phyloP scores from a whole-genome alignment of 1,140 invertebrate species.

The Conus ventricosus region DNA sequence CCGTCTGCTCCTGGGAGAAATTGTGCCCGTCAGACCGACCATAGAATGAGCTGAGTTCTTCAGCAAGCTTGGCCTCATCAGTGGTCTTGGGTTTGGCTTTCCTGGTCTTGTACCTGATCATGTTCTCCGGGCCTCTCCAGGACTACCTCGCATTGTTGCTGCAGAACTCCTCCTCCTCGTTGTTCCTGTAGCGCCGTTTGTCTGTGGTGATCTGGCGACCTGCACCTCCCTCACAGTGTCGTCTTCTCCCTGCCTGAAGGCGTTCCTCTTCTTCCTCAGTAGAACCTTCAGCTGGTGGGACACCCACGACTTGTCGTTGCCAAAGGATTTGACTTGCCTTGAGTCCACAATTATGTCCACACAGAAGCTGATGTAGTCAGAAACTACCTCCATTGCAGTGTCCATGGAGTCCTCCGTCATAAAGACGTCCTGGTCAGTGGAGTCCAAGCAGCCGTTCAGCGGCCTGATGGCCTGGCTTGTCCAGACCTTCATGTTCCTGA shows the following conservation, averaged over 20 bases:
- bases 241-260: not conserved
- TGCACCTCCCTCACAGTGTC: not conserved
- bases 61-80: not conserved
- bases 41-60: conserved; percentile 2
- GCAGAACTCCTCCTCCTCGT: not conserved
- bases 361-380: conserved; percentile 19
- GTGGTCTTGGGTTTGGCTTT: not conserved
- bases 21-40: not conserved
- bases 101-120: not conserved
- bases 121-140: not conserved
- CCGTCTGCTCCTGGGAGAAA: not conserved
- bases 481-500: not conserved
- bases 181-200: not conserved
- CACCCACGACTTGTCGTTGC: conserved; percentile 22
- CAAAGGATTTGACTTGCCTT: not conserved
- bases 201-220: not conserved
- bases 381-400: not conserved
- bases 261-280: not conserved
- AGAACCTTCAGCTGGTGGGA: not conserved
- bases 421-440: not conserved
- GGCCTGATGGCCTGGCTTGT: not conserved
- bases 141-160: not conserved
- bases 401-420: not conserved
- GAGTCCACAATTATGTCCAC: not conserved
- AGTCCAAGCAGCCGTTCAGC: conserved; percentile 22